Conservation (phyloP, 2,797 vertebrate genomes). For the Tamandua tetradactyla region DNA sequence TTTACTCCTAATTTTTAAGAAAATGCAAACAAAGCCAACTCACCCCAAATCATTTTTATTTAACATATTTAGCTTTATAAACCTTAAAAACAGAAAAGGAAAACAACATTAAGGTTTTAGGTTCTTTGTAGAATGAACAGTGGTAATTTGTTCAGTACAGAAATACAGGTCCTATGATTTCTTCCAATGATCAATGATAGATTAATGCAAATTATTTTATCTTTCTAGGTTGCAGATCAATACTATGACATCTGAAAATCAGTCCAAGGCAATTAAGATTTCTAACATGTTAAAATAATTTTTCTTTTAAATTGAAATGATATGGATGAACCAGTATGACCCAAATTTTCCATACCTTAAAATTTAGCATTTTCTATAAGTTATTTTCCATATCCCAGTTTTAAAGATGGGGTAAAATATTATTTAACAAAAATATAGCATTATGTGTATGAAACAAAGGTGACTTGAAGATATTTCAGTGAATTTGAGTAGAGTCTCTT, state of each 20-base stretch:
- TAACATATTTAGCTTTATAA: not conserved
- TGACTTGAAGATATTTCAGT: not conserved
- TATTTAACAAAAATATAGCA: not conserved
- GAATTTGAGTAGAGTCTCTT: not conserved
- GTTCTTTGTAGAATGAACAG: not conserved
- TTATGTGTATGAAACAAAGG: conserved; percentile 9
- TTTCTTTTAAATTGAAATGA: not conserved
- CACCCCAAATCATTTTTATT: not conserved
- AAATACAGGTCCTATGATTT: not conserved
- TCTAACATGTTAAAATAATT: not conserved
- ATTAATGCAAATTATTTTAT: conserved; percentile 9
- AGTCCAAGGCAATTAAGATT: conserved; percentile 24
- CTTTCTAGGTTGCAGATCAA: conserved; percentile 1
- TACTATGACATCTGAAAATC: conserved; percentile 23
- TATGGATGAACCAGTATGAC: not conserved
- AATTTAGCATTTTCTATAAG: not conserved
- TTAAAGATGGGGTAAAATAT: conserved; percentile 32
- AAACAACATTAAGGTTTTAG: not conserved
- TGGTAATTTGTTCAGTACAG: not conserved
- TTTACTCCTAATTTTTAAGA: conserved; percentile 22
- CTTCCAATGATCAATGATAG: not conserved
- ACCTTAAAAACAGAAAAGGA: not conserved
- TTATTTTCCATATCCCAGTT: not conserved
- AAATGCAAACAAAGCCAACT: not conserved
- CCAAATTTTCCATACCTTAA: not conserved